phyloP scores from a whole-genome alignment of 2,113 vertebrate species.

The Xenopus laevis region DNA sequence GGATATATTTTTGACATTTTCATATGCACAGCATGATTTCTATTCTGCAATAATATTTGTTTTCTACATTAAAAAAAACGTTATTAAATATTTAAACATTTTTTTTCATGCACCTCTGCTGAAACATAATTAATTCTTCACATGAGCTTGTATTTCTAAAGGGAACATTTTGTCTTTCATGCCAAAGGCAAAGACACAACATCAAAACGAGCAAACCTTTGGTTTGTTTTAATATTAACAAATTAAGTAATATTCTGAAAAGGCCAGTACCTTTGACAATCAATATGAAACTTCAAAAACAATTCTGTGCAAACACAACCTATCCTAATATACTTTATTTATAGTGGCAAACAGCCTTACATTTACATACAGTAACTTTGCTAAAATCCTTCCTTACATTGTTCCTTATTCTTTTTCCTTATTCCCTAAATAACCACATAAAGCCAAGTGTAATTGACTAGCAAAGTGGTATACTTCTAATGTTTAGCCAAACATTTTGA shows the following conservation, averaged over 20 bases:
- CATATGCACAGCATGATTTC: background rate
- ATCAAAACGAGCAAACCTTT: conserved; percentile 31
- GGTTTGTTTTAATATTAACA: conserved; percentile 31
- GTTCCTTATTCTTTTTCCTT: no score
- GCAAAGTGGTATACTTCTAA: no score
- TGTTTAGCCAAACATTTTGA: no score
- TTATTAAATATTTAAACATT: conserved; percentile 26
- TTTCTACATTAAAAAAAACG: conserved; percentile 7
- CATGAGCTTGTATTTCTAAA: conserved; percentile 39
- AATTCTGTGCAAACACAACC: background rate
- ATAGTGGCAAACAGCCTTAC: conserved; percentile 5
- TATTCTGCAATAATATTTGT: conserved; percentile 11
- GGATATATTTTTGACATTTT: background rate
- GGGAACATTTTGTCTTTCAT: conserved; percentile 36
- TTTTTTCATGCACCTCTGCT: conserved; percentile 16
- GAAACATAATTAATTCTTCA: conserved; percentile 40
- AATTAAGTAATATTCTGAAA: conserved; percentile 39
- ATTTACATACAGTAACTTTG: no score
- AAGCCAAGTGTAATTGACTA: no score
- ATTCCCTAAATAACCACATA: no score
- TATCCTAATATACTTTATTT: conserved; percentile 17
- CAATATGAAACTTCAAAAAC: conserved; percentile 10
- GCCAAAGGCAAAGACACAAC: conserved; percentile 41
- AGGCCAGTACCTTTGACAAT: conserved; percentile 4
- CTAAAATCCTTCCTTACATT: no score